These are phyloP conservation scores for Sardina pilchardus DNA, from an alignment of 2,113 vertebrate genomes.

Conservation along the genomic window DNA sequence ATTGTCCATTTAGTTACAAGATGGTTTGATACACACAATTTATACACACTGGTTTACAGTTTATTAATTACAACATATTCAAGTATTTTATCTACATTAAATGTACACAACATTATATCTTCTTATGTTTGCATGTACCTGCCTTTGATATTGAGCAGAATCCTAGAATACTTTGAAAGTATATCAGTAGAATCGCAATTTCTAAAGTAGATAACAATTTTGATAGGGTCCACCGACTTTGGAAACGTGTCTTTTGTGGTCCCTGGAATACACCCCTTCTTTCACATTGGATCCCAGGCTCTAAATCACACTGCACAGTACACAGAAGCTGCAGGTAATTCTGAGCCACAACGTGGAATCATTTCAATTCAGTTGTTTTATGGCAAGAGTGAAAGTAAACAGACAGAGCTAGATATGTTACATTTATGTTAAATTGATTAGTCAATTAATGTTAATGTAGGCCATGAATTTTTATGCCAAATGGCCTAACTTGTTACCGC, in stretches of 20 bases:
- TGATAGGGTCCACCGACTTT: conserved; percentile 85
- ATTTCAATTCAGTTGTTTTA: background rate
- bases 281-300: conserved; percentile 81
- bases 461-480: background rate
- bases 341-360: background rate
- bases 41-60: background rate
- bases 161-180: background rate
- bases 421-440: background rate
- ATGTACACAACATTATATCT: background rate
- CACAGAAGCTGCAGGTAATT: conserved; percentile 79
- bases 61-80: background rate
- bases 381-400: background rate
- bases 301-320: conserved; percentile 86
- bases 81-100: background rate
- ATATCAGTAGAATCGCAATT: background rate
- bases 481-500: background rate
- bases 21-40: background rate
- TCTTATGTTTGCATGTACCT: background rate
- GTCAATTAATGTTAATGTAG: background rate
- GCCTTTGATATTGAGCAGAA: background rate
- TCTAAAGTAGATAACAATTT: background rate
- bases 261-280: conserved; percentile 85
- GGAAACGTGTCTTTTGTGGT: conserved; percentile 83
- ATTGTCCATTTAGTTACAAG: background rate
- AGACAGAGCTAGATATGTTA: background rate